Conservation (phyloP, 1,140 invertebrate species). For the Papilio machaon region DNA sequence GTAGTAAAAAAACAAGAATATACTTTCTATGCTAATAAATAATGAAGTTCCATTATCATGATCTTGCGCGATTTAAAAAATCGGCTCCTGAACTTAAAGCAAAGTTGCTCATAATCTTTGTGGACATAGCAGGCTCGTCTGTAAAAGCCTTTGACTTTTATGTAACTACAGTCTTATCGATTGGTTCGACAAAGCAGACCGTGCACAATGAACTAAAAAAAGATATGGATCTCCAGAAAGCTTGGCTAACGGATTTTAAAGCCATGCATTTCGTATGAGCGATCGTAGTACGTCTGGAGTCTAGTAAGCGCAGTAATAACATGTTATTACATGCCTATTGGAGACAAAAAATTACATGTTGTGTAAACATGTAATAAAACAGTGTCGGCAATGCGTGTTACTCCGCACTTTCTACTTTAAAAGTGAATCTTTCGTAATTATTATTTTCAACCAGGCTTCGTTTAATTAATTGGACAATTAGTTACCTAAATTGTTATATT, state of each 20-base stretch:
- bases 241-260: not conserved
- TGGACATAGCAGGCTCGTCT: not conserved
- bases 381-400: not conserved
- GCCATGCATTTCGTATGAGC: not conserved
- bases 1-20: too few relatives aligned
- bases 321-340: not conserved
- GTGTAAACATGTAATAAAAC: not conserved
- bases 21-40: not conserved
- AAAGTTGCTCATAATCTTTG: constrained; percentile 40
- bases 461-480: not conserved
- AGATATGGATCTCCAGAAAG: not conserved
- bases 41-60: not conserved
- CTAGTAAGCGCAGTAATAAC: not conserved
- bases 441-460: not conserved
- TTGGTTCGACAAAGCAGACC: not conserved
- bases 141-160: not conserved
- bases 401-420: not conserved
- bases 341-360: not conserved
- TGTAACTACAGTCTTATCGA: not conserved
- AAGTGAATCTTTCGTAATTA: not conserved
- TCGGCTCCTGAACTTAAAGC: constrained; percentile 1
- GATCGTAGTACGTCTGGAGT: not conserved
- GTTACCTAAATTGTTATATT: not conserved
- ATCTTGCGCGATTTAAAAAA: not conserved
- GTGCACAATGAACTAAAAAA: constrained; percentile 1